phyloP scores from a whole-genome alignment of 2,113 vertebrate genomes.

The Muntiacus muntjak region DNA sequence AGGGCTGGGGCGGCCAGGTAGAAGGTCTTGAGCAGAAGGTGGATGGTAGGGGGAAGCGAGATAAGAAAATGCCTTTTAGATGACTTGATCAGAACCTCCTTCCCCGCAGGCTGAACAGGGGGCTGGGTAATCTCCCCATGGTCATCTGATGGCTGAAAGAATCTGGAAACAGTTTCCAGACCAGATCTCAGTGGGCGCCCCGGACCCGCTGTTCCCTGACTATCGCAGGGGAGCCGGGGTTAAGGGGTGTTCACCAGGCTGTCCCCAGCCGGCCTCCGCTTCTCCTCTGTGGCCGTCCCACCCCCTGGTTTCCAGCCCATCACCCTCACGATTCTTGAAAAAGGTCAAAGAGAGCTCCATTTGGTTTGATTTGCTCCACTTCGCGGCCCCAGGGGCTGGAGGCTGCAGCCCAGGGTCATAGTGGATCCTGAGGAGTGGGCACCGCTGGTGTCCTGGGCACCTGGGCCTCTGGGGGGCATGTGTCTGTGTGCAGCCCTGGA shows the following conservation, averaged over 20 bases:
- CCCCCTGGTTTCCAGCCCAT: background rate
- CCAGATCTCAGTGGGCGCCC: constrained; percentile 43
- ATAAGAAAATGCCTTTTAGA: background rate
- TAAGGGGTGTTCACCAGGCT: background rate
- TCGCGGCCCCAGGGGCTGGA: background rate
- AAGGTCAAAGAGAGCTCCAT: background rate
- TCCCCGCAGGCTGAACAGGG: constrained; percentile 70
- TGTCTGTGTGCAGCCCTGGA: fast-evolving
- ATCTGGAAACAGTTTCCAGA: constrained; percentile 63
- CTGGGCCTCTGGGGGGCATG: background rate
- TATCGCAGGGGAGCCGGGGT: fast-evolving
- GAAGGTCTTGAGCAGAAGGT: background rate
- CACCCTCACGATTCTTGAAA: background rate
- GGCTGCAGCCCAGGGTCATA: background rate
- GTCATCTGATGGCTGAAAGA: constrained; percentile 49
- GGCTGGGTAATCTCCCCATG: constrained; percentile 53
- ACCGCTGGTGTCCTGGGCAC: background rate
- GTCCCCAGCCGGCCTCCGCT: background rate
- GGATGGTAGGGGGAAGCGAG: background rate
- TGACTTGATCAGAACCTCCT: constrained; percentile 48
- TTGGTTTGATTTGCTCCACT: background rate
- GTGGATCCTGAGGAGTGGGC: background rate
- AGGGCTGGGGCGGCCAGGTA: constrained; percentile 44
- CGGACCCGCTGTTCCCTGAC: constrained; percentile 25
- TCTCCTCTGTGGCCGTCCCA: background rate